A percentile compares a stretch with the other conserved stretches of the same genome.
Evolutionary conservation across 2,797 vertebrate genomes (phyloP).

Genomic region (Sciurus carolinensis): DNA sequence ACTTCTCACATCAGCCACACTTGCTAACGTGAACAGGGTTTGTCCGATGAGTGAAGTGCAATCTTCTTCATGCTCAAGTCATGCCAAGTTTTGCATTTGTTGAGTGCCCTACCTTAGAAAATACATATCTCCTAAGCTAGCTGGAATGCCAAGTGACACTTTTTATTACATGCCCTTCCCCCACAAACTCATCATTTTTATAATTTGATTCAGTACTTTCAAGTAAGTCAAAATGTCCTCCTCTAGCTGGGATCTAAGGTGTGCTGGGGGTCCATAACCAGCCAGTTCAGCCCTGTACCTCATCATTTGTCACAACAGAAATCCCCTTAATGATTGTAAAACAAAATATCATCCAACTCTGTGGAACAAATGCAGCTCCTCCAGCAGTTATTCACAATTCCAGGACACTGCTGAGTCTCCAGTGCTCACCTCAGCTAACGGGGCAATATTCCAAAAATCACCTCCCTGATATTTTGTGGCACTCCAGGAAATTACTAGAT

Average conservation of each 20-base stretch:
- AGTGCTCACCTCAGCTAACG: slow-evolving; percentile 33
- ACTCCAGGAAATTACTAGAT: slow-evolving; percentile 60
- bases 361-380: slow-evolving; percentile 60
- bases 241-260: neutral
- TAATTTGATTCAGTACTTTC: slow-evolving; percentile 38
- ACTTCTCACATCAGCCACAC: neutral
- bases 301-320: neutral
- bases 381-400: slow-evolving; percentile 60
- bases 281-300: neutral
- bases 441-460: slow-evolving; percentile 83
- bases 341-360: slow-evolving; percentile 15
- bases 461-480: slow-evolving; percentile 81
- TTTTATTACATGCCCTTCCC: neutral
- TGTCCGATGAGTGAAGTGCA: slow-evolving; percentile 11
- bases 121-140: neutral
- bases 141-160: neutral
- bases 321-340: slow-evolving; percentile 48
- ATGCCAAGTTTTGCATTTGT: neutral
- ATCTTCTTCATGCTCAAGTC: neutral
- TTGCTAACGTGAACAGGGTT: neutral
- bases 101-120: neutral
- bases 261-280: neutral
- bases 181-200: neutral
- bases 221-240: neutral
- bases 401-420: slow-evolving; percentile 59